These are phyloP conservation scores for Microcebus griseorufus DNA, from an alignment of 2,113 vertebrate species.

Conservation along the genomic window DNA sequence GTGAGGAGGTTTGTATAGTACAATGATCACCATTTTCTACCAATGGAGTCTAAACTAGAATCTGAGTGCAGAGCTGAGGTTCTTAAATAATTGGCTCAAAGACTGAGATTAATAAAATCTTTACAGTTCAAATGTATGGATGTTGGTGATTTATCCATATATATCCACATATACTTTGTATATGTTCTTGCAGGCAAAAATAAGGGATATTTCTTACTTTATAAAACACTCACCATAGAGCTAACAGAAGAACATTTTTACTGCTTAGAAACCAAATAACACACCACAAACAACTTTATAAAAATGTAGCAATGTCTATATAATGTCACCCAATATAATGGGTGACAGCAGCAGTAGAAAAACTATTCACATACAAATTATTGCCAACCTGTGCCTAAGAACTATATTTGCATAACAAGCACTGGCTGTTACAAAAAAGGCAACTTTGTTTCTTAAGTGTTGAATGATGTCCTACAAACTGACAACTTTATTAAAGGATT, in stretches of 20 bases:
- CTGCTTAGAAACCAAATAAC: background rate
- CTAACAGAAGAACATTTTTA: background rate
- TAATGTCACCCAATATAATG: background rate
- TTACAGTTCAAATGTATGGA: background rate
- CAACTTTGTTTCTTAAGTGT: background rate
- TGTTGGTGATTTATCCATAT: background rate
- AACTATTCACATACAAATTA: background rate
- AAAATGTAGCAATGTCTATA: background rate
- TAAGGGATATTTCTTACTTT: background rate
- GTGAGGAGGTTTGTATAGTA: background rate
- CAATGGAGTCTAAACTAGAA: background rate
- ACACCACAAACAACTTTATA: background rate
- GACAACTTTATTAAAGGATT: slow-evolving; percentile 2
- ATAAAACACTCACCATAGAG: background rate
- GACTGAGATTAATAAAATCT: background rate
- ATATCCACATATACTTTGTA: background rate
- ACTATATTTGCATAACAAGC: background rate
- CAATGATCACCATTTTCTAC: background rate
- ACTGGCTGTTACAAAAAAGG: background rate
- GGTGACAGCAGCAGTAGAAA: background rate
- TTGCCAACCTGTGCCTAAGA: background rate
- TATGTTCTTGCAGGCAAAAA: background rate
- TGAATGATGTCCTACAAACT: background rate
- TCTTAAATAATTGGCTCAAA: background rate
- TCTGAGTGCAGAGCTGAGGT: background rate